Evolutionary conservation across 2,113 vertebrate genomes (phyloP).

Genomic region (Gobio gobio): DNA sequence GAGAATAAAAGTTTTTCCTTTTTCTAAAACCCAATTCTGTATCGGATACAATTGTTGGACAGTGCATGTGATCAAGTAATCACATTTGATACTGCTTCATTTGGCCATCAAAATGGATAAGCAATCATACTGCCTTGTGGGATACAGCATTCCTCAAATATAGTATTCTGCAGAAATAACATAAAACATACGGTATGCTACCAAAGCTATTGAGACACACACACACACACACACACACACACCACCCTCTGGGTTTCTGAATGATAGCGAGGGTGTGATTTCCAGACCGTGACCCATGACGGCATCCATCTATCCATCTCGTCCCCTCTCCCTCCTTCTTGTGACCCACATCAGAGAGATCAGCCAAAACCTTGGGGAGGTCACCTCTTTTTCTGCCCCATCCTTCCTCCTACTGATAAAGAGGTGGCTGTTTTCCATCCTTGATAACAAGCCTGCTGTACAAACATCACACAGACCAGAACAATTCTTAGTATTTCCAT

Average conservation of each 20-base stretch:
- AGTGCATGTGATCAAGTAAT: no score
- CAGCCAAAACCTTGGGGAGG: constrained; percentile 30
- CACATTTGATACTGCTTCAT: no score
- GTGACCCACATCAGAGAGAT: constrained; percentile 27
- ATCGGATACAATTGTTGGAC: no score
- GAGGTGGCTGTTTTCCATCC: constrained; percentile 21
- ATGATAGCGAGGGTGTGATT: constrained; percentile 43
- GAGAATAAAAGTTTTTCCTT: no score
- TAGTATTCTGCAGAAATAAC: no score
- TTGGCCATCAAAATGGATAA: no score
- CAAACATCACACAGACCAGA: constrained; percentile 26
- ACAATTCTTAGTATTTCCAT: constrained; percentile 40
- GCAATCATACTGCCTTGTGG: no score
- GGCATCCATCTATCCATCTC: constrained; percentile 9
- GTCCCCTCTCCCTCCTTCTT: constrained; percentile 15
- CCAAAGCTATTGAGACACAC: neutral
- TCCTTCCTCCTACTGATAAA: constrained; percentile 39
- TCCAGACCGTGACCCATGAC: constrained; percentile 24
- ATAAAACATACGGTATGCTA: neutral
- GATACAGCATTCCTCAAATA: no score
- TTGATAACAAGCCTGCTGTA: constrained; percentile 31
- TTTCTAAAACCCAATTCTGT: no score
- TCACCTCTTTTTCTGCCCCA: constrained; percentile 32
- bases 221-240: constrained; percentile 4
- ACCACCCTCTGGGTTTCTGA: neutral